Evolutionary conservation across 35 echinoderm and acorn worm genomes (phyloP), one percentile per base, ranked within the genome.

Genomic region (Apostichopus parvimensis): DNA sequence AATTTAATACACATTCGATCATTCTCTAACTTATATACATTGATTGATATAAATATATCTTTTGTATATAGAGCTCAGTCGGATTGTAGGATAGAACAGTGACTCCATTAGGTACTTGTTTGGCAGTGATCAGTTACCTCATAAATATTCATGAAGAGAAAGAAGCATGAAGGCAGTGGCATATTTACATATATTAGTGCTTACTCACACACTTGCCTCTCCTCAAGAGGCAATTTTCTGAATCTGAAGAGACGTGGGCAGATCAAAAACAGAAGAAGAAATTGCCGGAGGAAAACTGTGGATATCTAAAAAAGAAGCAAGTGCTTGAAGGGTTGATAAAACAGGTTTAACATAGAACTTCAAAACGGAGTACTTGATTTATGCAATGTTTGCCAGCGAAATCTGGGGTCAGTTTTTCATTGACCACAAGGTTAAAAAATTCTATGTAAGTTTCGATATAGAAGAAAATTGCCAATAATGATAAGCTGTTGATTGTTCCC

Each of bases 181-280:
- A 84, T 84, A 84, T 84, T 84, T 84, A 84, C 81, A 84, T 84
- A 84, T 59, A 84, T 84, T 84, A 84, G 81, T 84, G 81, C 81
- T 84, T 84, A 84, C 81, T 84, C 81, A 84, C 81, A 84, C 81
- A 84, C 81, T 84, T 84, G 57, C 57, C 55, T 60, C 81, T 60
- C 81, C 24, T 59, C 57, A 59, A 84, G 57, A 84, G 81, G 81
- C 54, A 84, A 84, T 84, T 84, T 58, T 59, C 81, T 84, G 54
- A 58, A 60, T 56, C 11, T 84, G 81, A 84, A 84, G 81, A 60
- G 81, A 55, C 6, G 53, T 84, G 81, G 54, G 15, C 9, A 58
- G 81, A 5, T 84, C 55, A 84, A 60, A 60, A 22, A 14, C 20
- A 59, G 58, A 18, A 57, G 24, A 21, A 22, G 15, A 84, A 84